These are phyloP conservation scores for Venturia canescens DNA, from an alignment of 1,140 invertebrate genomes.

Conservation along the genomic window DNA sequence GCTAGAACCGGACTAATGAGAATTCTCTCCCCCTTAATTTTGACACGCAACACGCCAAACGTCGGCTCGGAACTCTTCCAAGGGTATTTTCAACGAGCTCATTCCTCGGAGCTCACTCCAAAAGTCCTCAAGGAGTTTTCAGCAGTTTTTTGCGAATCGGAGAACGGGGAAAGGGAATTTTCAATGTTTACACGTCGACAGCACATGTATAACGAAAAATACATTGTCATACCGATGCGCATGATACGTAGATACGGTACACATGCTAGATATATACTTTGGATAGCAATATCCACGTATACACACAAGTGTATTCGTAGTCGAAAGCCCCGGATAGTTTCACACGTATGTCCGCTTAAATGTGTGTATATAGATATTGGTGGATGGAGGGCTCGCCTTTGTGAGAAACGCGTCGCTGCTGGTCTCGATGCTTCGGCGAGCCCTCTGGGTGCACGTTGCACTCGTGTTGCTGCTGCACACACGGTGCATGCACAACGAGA, in stretches of 20 bases:
- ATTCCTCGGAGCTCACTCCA: too few relatives aligned
- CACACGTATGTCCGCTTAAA: conserved; percentile 55
- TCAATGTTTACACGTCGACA: background rate
- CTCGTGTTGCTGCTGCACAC: conserved; percentile 23
- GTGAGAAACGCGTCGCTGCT: conserved; percentile 52
- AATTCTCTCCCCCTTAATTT: too few relatives aligned
- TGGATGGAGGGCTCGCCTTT: conserved; percentile 50
- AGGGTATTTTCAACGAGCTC: too few relatives aligned
- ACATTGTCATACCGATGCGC: too few relatives aligned
- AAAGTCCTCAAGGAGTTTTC: background rate
- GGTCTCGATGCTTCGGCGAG: conserved; percentile 39
- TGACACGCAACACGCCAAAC: too few relatives aligned
- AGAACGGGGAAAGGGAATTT: too few relatives aligned
- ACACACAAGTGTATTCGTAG: background rate
- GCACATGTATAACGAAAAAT: background rate
- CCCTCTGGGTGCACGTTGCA: conserved; percentile 34
- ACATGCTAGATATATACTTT: background rate
- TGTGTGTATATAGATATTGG: conserved; percentile 56
- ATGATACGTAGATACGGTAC: conserved; percentile 14
- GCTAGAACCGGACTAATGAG: too few relatives aligned
- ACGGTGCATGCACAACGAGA: conserved; percentile 35
- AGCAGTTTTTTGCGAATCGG: too few relatives aligned
- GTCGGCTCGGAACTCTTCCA: too few relatives aligned
- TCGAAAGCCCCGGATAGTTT: background rate
- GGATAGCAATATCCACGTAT: too few relatives aligned